Conservation (phyloP, 2,888 invertebrate species). For the Neoitamus cyanurus region DNA sequence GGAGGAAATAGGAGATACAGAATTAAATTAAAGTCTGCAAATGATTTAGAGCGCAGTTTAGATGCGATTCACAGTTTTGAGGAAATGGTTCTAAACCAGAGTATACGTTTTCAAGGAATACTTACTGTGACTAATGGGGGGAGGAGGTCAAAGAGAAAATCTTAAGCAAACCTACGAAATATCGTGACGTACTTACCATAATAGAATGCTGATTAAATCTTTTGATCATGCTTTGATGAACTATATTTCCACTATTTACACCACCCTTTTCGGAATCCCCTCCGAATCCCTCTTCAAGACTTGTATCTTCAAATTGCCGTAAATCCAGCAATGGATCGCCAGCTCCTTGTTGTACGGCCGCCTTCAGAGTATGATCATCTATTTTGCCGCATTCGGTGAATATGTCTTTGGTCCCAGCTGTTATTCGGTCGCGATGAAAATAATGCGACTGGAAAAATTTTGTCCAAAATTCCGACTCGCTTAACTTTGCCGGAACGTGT, state of each 20-base stretch:
- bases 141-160: too few species aligned
- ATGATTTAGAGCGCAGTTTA: too few species aligned
- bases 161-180: too few species aligned
- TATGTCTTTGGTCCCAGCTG: constrained; percentile 90
- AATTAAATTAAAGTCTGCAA: too few species aligned
- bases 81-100: too few species aligned
- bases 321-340: constrained; percentile 87
- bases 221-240: constrained; percentile 93
- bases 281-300: constrained; percentile 75
- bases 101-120: too few species aligned
- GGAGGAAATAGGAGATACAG: too few species aligned
- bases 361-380: constrained; percentile 86
- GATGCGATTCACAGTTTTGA: too few species aligned
- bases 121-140: too few species aligned
- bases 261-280: constrained; percentile 64
- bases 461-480: constrained; percentile 98
- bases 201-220: constrained; percentile 98
- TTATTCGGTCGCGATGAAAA: constrained; percentile 93
- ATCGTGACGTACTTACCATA: constrained; percentile 73
- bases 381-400: constrained; percentile 98
- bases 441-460: constrained; percentile 99
- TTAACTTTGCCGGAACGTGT: constrained; percentile 94
- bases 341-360: constrained; percentile 81
- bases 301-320: constrained; percentile 79
- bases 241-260: constrained; percentile 71